These are phyloP conservation scores for Aelia acuminata DNA, from an alignment of 2,888 invertebrate genomes.

Conservation along the genomic window DNA sequence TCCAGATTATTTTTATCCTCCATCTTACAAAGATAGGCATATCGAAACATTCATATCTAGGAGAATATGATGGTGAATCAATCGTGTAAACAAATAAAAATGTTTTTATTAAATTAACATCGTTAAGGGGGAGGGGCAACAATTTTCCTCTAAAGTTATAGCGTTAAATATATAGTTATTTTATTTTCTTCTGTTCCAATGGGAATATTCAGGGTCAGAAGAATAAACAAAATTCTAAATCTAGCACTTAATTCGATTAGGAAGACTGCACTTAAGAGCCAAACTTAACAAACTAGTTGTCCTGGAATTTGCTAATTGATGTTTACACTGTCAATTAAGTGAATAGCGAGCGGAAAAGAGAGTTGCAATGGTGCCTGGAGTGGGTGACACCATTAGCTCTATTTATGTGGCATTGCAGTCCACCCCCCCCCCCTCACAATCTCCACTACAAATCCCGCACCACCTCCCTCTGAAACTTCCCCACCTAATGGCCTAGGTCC, in stretches of 20 bases:
- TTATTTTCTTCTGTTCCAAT: no score
- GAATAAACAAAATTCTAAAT: neutral
- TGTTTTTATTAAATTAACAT: no score
- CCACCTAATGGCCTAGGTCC: neutral
- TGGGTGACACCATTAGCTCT: constrained; percentile 18
- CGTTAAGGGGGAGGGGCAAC: no score
- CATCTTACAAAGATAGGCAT: no score
- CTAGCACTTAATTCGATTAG: neutral
- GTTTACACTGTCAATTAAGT: neutral
- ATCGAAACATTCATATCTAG: no score
- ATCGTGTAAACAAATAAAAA: no score
- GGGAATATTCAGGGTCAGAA: no score
- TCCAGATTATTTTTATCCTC: no score
- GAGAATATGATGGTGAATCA: no score
- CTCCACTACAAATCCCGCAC: no score
- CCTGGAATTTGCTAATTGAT: neutral
- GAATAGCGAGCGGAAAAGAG: neutral
- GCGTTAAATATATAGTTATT: no score
- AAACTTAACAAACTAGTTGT: neutral
- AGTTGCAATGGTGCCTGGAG: neutral
- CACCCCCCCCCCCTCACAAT: neutral
- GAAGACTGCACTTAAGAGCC: neutral
- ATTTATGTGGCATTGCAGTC: neutral
- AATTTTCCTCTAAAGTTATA: no score
- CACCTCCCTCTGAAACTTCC: neutral